A percentile compares a stretch with the other conserved stretches of the same genome.
Conservation (phyloP, 2,113 vertebrate species). For the Maccullochella peelii region DNA sequence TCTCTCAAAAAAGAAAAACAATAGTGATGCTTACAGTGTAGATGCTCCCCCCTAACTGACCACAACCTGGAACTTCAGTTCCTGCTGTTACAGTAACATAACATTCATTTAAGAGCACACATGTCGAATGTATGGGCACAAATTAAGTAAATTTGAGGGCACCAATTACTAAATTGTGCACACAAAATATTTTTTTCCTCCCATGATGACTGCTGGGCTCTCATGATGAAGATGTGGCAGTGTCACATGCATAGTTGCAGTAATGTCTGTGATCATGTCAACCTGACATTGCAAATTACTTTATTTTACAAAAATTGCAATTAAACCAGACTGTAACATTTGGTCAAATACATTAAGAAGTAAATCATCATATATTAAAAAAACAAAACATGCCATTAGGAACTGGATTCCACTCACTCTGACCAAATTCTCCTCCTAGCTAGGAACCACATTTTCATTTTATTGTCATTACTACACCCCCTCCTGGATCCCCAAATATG, state of each 20-base stretch:
- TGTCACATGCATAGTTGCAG: not conserved
- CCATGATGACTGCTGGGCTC: not conserved
- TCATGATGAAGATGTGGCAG: too few relatives aligned
- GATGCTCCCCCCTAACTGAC: not conserved
- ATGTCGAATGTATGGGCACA: not conserved
- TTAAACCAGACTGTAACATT: not conserved
- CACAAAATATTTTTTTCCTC: not conserved
- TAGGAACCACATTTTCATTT: not conserved
- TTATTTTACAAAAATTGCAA: not conserved
- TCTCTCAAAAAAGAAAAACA: not conserved
- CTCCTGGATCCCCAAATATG: not conserved
- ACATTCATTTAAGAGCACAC: not conserved
- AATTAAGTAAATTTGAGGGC: not conserved
- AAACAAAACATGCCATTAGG: not conserved
- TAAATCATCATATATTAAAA: not conserved
- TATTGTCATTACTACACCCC: conserved; percentile 5
- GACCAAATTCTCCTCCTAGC: not conserved
- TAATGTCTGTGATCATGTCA: not conserved
- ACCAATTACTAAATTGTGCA: too few relatives aligned
- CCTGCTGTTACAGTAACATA: not conserved
- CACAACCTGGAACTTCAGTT: not conserved
- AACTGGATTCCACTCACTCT: not conserved
- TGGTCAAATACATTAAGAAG: not conserved
- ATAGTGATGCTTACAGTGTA: not conserved
- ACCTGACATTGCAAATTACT: not conserved